These are phyloP conservation scores for Mirza zaza DNA, from an alignment of 2,113 vertebrate genomes.

Conservation along the genomic window DNA sequence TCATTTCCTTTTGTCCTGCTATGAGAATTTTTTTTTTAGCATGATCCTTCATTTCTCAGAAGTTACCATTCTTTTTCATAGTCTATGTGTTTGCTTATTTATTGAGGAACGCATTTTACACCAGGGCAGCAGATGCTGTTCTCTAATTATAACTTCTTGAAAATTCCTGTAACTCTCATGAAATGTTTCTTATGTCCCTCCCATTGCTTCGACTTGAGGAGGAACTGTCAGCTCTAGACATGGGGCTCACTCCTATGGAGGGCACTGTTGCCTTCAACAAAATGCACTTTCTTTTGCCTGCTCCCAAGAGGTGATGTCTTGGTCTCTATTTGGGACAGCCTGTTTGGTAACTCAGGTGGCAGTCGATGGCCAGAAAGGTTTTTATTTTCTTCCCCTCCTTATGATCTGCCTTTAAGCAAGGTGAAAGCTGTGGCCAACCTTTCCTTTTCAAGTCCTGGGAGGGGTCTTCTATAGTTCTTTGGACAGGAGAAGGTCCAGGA, in stretches of 20 bases:
- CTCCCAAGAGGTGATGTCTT: rapidly evolving
- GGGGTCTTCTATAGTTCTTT: neutral
- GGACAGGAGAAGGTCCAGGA: rapidly evolving
- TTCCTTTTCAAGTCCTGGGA: neutral
- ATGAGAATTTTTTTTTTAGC: neutral
- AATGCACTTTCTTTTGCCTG: neutral
- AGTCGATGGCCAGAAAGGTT: rapidly evolving
- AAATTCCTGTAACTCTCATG: neutral
- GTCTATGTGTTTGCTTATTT: neutral
- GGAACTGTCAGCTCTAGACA: neutral
- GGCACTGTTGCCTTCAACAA: too few species aligned
- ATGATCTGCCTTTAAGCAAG: neutral
- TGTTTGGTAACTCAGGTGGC: neutral
- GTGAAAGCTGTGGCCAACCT: neutral
- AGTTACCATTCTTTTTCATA: neutral
- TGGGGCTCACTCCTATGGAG: neutral
- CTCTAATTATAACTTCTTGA: neutral
- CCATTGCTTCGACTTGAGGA: neutral
- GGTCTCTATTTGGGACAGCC: rapidly evolving
- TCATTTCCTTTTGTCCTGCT: neutral
- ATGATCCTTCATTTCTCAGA: neutral
- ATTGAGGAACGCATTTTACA: neutral
- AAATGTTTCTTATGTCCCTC: neutral
- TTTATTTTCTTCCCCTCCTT: neutral
- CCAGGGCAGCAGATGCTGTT: neutral